Conservation (phyloP, 2,113 vertebrate species). For the Lagenorhynchus albirostris region DNA sequence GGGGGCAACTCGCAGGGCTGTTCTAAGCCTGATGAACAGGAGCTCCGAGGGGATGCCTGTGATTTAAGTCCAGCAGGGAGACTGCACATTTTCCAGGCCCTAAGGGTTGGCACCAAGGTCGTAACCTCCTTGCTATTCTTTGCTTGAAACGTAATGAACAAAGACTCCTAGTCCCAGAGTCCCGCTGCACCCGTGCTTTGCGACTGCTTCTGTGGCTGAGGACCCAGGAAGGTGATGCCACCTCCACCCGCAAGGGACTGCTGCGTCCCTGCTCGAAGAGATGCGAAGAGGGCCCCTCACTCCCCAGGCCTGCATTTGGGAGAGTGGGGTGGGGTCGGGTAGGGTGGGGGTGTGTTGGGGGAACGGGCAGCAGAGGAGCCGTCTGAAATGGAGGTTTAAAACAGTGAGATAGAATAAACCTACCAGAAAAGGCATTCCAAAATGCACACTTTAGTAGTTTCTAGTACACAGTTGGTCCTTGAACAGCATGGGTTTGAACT, state of each 20-base stretch:
- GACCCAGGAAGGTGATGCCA: neutral
- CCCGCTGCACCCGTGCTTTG: no score
- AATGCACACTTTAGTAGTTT: neutral
- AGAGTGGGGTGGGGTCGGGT: neutral
- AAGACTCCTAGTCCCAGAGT: neutral
- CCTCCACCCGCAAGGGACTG: no score
- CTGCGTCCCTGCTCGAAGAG: neutral
- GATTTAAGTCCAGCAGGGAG: neutral
- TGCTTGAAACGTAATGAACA: neutral
- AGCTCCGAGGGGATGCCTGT: neutral
- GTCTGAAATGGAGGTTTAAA: neutral
- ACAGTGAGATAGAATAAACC: neutral
- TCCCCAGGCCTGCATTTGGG: neutral
- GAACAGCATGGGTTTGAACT: no score
- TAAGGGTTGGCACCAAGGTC: neutral
- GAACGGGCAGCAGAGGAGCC: neutral
- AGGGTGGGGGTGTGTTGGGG: neutral
- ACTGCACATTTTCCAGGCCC: neutral
- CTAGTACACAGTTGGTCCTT: neutral
- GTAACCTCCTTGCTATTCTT: neutral
- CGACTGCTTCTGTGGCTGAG: neutral
- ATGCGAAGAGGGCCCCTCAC: neutral
- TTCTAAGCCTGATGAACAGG: no score
- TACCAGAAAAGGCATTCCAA: neutral
- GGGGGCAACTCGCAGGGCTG: neutral